A percentile compares a stretch with the other conserved stretches of the same genome.
phyloP scores from a whole-genome alignment of 2,888 invertebrate species.

The Lithophane semibrunnea region DNA sequence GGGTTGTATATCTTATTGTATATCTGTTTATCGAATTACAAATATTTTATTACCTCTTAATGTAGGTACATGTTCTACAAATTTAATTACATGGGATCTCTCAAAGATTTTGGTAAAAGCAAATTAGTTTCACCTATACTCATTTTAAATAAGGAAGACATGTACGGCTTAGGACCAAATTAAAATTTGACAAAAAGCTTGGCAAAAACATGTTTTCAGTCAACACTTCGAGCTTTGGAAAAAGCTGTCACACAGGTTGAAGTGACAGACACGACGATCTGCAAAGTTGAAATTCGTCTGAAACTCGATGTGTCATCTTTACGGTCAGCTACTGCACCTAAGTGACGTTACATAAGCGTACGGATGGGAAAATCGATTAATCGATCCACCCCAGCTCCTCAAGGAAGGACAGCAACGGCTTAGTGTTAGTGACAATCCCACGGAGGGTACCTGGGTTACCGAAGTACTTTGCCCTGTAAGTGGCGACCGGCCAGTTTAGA shows the following conservation, averaged over 20 bases:
- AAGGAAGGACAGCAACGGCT: too few relatives aligned
- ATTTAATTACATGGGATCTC: conserved; percentile 20
- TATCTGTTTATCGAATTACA: neutral
- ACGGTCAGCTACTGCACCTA: neutral
- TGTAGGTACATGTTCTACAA: conserved; percentile 7
- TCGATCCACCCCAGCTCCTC: too few relatives aligned
- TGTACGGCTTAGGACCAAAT: neutral
- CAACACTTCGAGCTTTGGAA: neutral
- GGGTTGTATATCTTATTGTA: neutral
- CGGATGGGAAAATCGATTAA: too few relatives aligned
- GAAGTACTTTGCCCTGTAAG: too few relatives aligned
- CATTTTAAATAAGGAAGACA: neutral
- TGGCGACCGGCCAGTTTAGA: too few relatives aligned
- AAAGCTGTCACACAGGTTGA: too few relatives aligned
- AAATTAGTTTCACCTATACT: conserved; percentile 16
- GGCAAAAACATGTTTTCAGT: neutral
- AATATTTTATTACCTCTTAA: neutral
- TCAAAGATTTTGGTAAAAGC: conserved; percentile 6
- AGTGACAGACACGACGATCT: neutral
- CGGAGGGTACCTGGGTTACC: too few relatives aligned
- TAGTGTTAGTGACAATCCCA: too few relatives aligned
- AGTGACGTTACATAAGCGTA: neutral
- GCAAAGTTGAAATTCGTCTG: neutral
- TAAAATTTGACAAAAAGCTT: too few relatives aligned
- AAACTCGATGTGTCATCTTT: neutral